Evolutionary conservation across 2,888 invertebrate species (phyloP), one percentile per base, ranked within the genome.

Genomic region (Pollenia amentaria): DNA sequence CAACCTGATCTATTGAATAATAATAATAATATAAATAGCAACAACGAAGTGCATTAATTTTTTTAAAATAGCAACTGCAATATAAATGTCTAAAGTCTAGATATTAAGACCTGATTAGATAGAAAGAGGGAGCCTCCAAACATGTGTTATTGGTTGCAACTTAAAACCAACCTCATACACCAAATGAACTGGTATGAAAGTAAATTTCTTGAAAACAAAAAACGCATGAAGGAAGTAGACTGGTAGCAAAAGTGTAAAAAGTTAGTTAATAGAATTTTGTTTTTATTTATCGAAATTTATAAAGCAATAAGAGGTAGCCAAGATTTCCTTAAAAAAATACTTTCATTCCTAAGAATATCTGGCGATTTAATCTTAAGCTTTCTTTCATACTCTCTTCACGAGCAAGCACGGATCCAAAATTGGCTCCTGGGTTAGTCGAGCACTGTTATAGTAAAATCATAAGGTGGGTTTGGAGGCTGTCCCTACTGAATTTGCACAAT

Each of bases 1-100:
- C 70, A 29, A 86, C 78, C 83, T 76, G 79, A 83, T 80, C 79
- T 57, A 83, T 83, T 86, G 79, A 86, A 79, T 83, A 79, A 79
- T 79, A 86, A 77, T 75, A 80, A 64, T 46, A 67, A 48, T 10
- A 76, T 51, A 12, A 72, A 65, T 18, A 46, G 69, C 46, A 79
- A 53, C 14, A 79, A 60, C 0, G 9, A 18, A 72, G 69, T 44
- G 38, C 38, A 44, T 42, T 48, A 46, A 18, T 62, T 40, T 62
- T 40, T n/a, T 51, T 21, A 40, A 14, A 11, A 21, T 42, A 79
- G 21, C 29, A 29, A 64, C 51, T 60, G 62, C 70, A 69, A 18
- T 67, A 77, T 53, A 55, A 67, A 18, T 69, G 78, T 78, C 77
- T 78, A 69, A 78, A 60, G 80, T 64, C 72, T 55, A 65, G 72